phyloP scores from a whole-genome alignment of 2,888 invertebrate species.

The Tetragonisca angustula region DNA sequence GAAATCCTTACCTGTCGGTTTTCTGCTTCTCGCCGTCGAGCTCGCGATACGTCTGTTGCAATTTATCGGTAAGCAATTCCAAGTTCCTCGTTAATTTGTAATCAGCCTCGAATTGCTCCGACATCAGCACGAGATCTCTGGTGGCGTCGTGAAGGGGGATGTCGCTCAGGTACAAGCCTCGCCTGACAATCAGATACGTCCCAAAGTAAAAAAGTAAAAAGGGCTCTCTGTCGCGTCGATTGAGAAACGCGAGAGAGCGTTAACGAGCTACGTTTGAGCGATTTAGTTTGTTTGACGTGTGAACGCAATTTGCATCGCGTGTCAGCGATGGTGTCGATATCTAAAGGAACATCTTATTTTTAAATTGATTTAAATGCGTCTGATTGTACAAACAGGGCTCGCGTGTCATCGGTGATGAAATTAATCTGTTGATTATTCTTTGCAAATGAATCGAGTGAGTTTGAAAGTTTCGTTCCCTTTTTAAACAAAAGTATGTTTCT shows the following conservation, averaged over 20 bases:
- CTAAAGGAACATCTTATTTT: too few relatives aligned
- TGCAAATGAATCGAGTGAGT: too few relatives aligned
- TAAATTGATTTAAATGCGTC: too few relatives aligned
- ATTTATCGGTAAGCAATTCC: slow-evolving; percentile 96
- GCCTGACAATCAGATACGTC: slow-evolving; percentile 84
- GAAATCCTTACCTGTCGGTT: slow-evolving; percentile 91
- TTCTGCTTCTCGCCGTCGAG: slow-evolving; percentile 97
- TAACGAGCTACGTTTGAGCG: neutral
- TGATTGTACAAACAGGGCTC: too few relatives aligned
- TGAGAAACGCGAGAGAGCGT: neutral
- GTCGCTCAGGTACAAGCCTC: slow-evolving; percentile 96
- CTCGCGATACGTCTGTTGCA: slow-evolving; percentile 97
- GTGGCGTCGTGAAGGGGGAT: slow-evolving; percentile 98
- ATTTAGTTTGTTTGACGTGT: too few relatives aligned
- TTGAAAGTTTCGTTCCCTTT: too few relatives aligned
- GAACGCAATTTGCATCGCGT: too few relatives aligned
- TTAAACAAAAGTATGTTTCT: too few relatives aligned
- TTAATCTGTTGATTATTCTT: too few relatives aligned
- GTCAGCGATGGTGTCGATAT: too few relatives aligned
- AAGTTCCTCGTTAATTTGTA: slow-evolving; percentile 97
- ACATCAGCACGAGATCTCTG: slow-evolving; percentile 96
- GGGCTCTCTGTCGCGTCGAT: neutral
- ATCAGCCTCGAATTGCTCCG: slow-evolving; percentile 98
- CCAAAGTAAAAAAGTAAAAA: neutral
- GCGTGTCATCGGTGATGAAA: too few relatives aligned